Evolutionary conservation across 2,888 invertebrate genomes (phyloP).

Genomic region (Troilus luridus): DNA sequence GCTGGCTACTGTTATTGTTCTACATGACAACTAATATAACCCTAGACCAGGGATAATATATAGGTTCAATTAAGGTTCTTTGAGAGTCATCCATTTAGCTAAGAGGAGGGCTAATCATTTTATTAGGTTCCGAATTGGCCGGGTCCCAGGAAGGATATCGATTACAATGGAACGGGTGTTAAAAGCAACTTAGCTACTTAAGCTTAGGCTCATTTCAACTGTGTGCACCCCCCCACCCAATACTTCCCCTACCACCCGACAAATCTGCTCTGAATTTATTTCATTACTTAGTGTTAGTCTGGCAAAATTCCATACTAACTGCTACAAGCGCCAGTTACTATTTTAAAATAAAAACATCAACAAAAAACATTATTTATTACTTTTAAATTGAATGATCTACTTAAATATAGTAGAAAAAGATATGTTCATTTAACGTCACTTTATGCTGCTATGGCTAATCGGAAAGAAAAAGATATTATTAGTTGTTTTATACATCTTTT

Average conservation of each 20-base stretch:
- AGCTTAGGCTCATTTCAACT: slow-evolving; percentile 23
- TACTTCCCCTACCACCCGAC: neutral
- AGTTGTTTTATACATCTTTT: too few species aligned
- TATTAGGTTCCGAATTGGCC: slow-evolving; percentile 27
- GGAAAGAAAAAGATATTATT: too few species aligned
- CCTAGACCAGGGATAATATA: neutral
- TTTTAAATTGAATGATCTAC: neutral
- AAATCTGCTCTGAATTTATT: slow-evolving; percentile 21
- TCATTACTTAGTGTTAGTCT: slow-evolving; percentile 19
- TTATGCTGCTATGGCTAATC: too few species aligned
- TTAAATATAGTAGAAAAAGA: too few species aligned
- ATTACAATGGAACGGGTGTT: slow-evolving; percentile 44
- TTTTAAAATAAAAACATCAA: neutral
- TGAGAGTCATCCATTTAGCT: neutral
- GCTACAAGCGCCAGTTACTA: neutral
- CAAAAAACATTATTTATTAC: neutral
- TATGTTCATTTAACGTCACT: too few species aligned
- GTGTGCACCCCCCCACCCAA: neutral
- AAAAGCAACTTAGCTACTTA: slow-evolving; percentile 40
- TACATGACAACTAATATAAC: neutral
- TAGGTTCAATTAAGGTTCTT: slow-evolving; percentile 15
- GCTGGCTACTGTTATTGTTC: neutral
- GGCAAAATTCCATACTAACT: neutral
- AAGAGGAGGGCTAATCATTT: neutral
- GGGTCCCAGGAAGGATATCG: neutral